Base-by-base conservation (phyloP, 2,113 vertebrate genomes). In the Hucho hucho region DNA sequence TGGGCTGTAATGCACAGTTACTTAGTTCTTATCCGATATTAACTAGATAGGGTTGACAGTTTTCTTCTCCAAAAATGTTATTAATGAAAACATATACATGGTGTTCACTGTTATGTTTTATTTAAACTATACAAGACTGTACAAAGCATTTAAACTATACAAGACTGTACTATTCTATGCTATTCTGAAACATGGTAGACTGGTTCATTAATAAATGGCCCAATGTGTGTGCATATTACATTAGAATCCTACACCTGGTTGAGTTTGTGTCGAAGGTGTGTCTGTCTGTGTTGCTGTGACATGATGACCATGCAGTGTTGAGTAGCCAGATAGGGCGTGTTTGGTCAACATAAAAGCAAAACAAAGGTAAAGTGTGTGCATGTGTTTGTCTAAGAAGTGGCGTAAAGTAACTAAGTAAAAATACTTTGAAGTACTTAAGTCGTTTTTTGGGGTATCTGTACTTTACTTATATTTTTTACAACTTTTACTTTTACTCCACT, bases 281-380 rank as follows among this genome's bases (percentile, higher is more conserved):
- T 76, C 65, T 53, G 4, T 49, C 61, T 64, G 22, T 32, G 37
- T 11, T 43, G 37, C 37, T 11, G 37, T 5, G 24, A 22, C 9
- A 25, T 64, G 26, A 76, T 84, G 82, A 88, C 82, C 86, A 89
- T 87, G 79, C 68, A 75, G 20, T 84, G 78, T 74, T 83, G 79
- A 78, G 73, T 81, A 75, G 82, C 5, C 32, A 71, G 77, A 80
- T 71, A 83, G 80, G 69, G 59, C 26, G 24, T 82, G 87, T 81
- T 89, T 78, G 80, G 75, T 71, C 59, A 86, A 77, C 74, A 83
- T 59, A 13, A 26, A 49, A 71, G 58, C 67, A 83, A 84, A 90
- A 88, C 83, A 90, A 78, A 76, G 26, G 53, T 26, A 47, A 26
- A 43, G 58, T 59, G 18, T 61, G 24, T 58, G 18, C 53, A 43